Base-by-base conservation (phyloP, 2,113 vertebrate genomes). In the Hystrix brachyura region DNA sequence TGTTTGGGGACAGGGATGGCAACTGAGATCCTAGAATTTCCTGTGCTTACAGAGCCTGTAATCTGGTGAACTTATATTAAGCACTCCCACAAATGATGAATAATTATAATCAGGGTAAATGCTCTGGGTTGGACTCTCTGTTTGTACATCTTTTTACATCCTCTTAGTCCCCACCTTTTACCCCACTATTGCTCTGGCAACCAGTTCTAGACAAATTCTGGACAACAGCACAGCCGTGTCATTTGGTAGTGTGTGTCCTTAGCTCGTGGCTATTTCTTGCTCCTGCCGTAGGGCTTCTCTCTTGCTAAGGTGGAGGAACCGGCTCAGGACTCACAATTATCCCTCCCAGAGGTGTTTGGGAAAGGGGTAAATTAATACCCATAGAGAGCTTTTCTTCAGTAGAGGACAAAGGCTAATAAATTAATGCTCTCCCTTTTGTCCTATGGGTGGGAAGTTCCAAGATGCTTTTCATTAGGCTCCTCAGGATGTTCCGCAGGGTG, bases 301-400 rank as follows among this genome's bases (percentile, higher is more conserved):
- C 46, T 79, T 74, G 48, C 29, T 67, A 23, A 89, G 21, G 67
- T 84, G 83, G 89, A 96, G 65, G 83, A 83, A 91, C 64, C 59
- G 69, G 15, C 38, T 64, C n/a, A 80, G 55, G 97, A 72, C 74
- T 95, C 90, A 65, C 53, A 81, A 18, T 94, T 83, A 76, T 34
- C 83, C 23, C 74, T 13, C 67, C 57, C 48, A 74, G 82, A 87
- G 74, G 48, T 18, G 5, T 14, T 25, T 3, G 7, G n/a, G 38
- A 14, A 5, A 1, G 4, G 5, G 55, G 55, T 48, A 69, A 91
- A 65, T 69, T 86, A 79, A 93, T 10, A 67, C 79, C 32, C 32
- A n/a, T 6, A n/a, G 34, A 83, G 60, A 43, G 43, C 23, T 60
- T 94, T 87, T 79, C 87, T 93, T 86, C 67, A 88, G 2, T 57